Evolutionary conservation across 2,888 invertebrate species (phyloP), one percentile per base, ranked within the genome.

Genomic region (Plemyria rubiginata): DNA sequence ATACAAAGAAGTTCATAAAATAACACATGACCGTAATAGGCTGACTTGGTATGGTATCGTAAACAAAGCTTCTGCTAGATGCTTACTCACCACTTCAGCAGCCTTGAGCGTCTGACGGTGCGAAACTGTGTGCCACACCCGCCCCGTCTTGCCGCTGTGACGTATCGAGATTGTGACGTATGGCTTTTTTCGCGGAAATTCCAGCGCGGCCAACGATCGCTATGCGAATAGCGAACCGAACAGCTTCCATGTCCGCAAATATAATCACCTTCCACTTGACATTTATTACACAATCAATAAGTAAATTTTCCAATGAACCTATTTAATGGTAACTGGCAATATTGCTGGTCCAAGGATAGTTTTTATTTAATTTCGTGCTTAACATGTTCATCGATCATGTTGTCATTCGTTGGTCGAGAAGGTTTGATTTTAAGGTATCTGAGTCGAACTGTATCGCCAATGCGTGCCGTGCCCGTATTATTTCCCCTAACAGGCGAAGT

Each of bases 101-200:
- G 85, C 88, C 88, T 89, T 89, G 88, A 70, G 66, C 68, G 74
- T 72, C 83, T 90, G 87, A 88, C 88, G 89, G 84, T 68, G 74
- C 75, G 76, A 72, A 54, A 60, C 52, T 48, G 48, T 43, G 51
- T 75, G 75, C 73, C 78, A 73, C 78, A 78, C 78, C 81, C 79
- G 77, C 71, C 76, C 68, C 71, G 70, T 59, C 58, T 50, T 54
- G 52, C 54, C 68, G 75, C 74, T 60, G 87, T 86, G 81, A 77
- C 79, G 77, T 77, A 62, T 68, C 74, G 81, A 88, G 88, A 88
- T 67, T 75, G 82, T 90, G 90, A 90, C 90, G 91, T 88, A 81
- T 77, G 72, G 62, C 67, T 81, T 86, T 90, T 92, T 92, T 92
- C 90, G 90, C 91, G 90, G 90, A 90, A 91, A 87, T 88, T 90